Evolutionary conservation across 2,888 invertebrate genomes (phyloP), one percentile per base, ranked within the genome.

Genomic region (Drosophila quasianomalipes): DNA sequence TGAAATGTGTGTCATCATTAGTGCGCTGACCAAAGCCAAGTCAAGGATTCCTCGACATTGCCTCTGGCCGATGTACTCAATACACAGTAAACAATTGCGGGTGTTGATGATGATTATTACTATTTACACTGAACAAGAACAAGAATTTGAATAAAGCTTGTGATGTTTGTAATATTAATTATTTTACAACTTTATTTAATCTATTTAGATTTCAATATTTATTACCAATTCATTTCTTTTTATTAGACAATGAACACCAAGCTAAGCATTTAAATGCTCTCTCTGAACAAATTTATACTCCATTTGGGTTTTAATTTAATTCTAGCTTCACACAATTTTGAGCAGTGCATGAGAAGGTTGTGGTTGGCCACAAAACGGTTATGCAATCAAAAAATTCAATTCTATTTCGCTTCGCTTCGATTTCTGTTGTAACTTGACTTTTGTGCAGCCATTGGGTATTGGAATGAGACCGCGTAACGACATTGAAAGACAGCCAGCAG

Each of bases 1-100:
- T 73, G 79, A 78, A 78, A 76, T 82, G 88, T 85, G 79, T 91
- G 86, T 84, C 89, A 87, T 91, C 89, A 91, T 91, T 91, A 90
- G 91, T 90, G 70, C 70, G 76, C 63, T 57, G 76, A 60, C 63
- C 63, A 68, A 54, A 47, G 61, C 67, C 79, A 68, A 74, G 79
- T 85, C 85, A 81, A 85, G 90, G 75, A 70, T 79, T 74, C 68
- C 54, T 62, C 57, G 37, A 22, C 39, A 35, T 28, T 41, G 49
- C 33, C 76, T 19, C 6, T 39, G 19, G 30, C 41, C 70, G 69
- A 80, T 59, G 85, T 80, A 80, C 88, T 78, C 75, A 80, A 74
- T 76, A 70, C 33, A 52, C 51, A n/a, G 31, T 0, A 58, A 58
- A 31, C 41, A 58, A 44, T 41, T 30, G 5, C 30, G 14, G 6